Base-by-base conservation (phyloP, 2,888 invertebrate species). In the Acholoe squamosa region DNA sequence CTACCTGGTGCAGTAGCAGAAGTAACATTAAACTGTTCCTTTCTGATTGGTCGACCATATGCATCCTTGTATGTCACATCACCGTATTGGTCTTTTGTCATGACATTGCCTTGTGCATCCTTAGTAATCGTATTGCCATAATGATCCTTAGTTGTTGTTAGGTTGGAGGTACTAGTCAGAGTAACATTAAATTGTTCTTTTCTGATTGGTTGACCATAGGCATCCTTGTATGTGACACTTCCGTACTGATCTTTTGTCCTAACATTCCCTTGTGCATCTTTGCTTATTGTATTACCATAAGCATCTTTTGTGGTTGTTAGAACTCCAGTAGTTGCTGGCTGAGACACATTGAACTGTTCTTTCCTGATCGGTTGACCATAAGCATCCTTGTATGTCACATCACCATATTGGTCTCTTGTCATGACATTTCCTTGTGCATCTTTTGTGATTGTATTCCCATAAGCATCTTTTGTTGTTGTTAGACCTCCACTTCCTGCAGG, bases 171-270 rank as follows among this genome's bases (percentile, higher is more conserved):
- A 84, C 43, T 84, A 34, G 28, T 84, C 33, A 19, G 0, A 28
- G 71, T 0, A 84, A 84, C 43, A 19, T 84, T 34, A 19, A 61
- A 61, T 14, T 7, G 3, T 14, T 71, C 25, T 16, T 71, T 71
- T 28, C 28, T 28, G 19, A 71, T 71, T n/a, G 71, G 28, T 16
- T 28, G 25, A 84, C 84, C 84, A 84, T 84, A 84, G 34, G 28
- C 33, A 51, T 84, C 84, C 19, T 84, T 84, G 25, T 28, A 25
- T 22, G 51, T 34, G 14, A 51, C 43, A 34, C 28, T 34, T 33
- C 86, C 54, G 54, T 86, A 52, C 54, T 86, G 52, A 86, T 86
- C 86, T 28, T 52, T 86, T 52, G 86, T 54, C 3, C 12, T 80
- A 14, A 43, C 43, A 34, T 33, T 80, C 5, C 80, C 80, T 19